Evolutionary conservation across 2,888 invertebrate genomes (phyloP).

Genomic region (Frankliniella fusca): DNA sequence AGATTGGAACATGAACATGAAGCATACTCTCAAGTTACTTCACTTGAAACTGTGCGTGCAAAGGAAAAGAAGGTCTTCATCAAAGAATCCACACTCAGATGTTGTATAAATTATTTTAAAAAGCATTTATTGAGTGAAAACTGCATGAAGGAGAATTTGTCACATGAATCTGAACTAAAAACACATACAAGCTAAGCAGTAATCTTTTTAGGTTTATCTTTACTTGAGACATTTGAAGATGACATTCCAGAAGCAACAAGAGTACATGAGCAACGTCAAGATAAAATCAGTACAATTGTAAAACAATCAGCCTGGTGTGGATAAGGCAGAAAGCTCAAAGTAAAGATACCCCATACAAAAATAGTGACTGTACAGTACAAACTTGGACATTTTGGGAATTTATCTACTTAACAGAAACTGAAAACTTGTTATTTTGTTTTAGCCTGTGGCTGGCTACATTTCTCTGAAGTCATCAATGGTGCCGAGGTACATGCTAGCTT

Average conservation of each 20-base stretch:
- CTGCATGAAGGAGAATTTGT: slow-evolving; percentile 22
- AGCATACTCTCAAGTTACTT: no score
- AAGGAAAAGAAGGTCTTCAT: no score
- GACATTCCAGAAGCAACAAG: not conserved
- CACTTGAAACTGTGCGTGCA: no score
- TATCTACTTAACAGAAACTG: slow-evolving; percentile 24
- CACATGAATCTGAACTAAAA: slow-evolving; percentile 18
- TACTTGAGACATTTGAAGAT: not conserved
- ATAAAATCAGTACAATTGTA: slow-evolving; percentile 8
- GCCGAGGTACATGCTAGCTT: slow-evolving; percentile 40
- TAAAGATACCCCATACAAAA: slow-evolving; percentile 5
- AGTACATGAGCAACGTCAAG: not conserved
- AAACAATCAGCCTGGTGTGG: slow-evolving; percentile 2
- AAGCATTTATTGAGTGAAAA: slow-evolving; percentile 26
- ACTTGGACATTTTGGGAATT: slow-evolving; percentile 4
- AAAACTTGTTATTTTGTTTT: slow-evolving; percentile 29
- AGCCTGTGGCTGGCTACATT: slow-evolving; percentile 13
- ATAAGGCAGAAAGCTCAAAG: not conserved
- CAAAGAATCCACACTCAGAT: no score
- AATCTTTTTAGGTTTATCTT: not conserved
- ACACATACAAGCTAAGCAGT: not conserved
- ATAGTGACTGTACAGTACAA: slow-evolving; percentile 20
- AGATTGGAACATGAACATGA: no score
- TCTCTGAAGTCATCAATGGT: slow-evolving; percentile 41
- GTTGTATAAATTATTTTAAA: slow-evolving; percentile 23